Conservation (phyloP, 2,113 vertebrate species). For the Mobula hypostoma region DNA sequence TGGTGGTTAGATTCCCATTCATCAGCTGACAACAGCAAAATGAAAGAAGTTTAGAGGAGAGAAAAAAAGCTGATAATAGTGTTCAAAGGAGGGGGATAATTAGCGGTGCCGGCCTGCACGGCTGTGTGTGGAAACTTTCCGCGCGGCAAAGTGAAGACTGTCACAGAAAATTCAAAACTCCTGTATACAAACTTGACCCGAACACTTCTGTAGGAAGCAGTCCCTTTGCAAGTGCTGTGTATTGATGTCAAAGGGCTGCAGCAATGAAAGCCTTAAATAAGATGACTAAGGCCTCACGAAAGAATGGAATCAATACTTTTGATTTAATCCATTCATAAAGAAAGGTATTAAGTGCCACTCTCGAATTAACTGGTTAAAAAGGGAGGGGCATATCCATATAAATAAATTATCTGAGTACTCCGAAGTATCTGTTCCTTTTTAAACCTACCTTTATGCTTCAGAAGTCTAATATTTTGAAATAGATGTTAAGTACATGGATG, state of each 20-base stretch:
- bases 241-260: constrained; percentile 61
- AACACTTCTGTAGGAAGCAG: constrained; percentile 69
- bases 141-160: constrained; percentile 68
- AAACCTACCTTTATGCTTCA: constrained; percentile 15
- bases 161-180: constrained; percentile 91
- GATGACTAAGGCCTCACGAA: constrained; percentile 68
- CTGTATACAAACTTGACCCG: constrained; percentile 99
- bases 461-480: constrained; percentile 43
- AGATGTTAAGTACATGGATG: constrained; percentile 42
- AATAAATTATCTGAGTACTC: not conserved
- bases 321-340: constrained; percentile 72
- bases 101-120: constrained; percentile 84
- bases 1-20: constrained; percentile 99
- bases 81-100: constrained; percentile 95
- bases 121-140: constrained; percentile 93
- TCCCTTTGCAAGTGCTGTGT: constrained; percentile 71
- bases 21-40: constrained; percentile 95
- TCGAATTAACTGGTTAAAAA: constrained; percentile 23
- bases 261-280: constrained; percentile 67
- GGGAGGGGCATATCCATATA: not conserved
- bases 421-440: not conserved
- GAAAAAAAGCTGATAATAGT: constrained; percentile 95
- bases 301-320: constrained; percentile 68
- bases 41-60: constrained; percentile 89
- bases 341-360: constrained; percentile 66